These are phyloP conservation scores for Pangasius macronema DNA, from an alignment of 2,797 vertebrate species.

Conservation along the genomic window DNA sequence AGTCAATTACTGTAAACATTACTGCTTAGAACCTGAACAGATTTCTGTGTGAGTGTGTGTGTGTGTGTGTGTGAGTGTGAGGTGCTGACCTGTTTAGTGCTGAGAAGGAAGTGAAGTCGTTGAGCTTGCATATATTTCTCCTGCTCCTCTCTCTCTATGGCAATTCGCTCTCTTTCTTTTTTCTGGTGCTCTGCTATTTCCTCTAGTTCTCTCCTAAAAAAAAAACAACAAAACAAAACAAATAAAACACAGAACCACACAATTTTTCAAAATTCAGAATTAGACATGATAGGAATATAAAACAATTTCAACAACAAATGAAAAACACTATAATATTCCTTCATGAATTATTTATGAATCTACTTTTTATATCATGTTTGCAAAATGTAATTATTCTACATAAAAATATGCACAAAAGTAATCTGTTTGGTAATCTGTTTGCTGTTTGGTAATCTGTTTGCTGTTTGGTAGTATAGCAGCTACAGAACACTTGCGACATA, in stretches of 20 bases:
- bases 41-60: neutral
- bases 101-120: slow-evolving; percentile 91
- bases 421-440: neutral
- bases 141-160: slow-evolving; percentile 76
- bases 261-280: neutral
- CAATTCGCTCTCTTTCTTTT: slow-evolving; percentile 73
- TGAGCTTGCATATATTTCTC: slow-evolving; percentile 77
- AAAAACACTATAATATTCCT: neutral
- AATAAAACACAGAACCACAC: slow-evolving; percentile 44
- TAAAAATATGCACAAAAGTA: too few relatives aligned
- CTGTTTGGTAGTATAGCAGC: neutral
- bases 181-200: slow-evolving; percentile 78
- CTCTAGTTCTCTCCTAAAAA: slow-evolving; percentile 79
- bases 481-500: neutral
- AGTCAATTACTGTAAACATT: neutral
- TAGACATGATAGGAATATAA: neutral
- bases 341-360: neutral
- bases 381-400: neutral
- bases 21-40: neutral
- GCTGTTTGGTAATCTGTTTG: neutral
- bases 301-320: neutral
- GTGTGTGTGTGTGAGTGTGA: slow-evolving; percentile 13
- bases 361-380: neutral
- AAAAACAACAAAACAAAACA: neutral
- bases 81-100: slow-evolving; percentile 87